Conservation (phyloP, 2,113 vertebrate genomes). For the Sapayoa aenigma region DNA sequence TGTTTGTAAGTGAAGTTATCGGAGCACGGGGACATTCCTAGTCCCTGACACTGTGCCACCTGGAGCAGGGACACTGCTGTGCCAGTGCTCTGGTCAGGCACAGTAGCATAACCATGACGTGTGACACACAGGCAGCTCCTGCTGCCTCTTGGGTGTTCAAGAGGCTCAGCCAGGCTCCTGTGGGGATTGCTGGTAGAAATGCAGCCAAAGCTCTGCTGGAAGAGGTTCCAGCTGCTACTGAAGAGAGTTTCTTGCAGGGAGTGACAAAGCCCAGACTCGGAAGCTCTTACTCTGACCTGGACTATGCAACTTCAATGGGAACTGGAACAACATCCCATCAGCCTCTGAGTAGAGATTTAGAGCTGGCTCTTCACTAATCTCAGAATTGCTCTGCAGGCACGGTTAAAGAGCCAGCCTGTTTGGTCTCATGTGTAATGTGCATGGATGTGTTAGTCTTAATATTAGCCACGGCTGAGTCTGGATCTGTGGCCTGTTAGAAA, state of each 20-base stretch:
- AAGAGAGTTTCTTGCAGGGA: not conserved
- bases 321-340: not conserved
- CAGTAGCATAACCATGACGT: not conserved
- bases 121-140: not conserved
- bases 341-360: not conserved
- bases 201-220: not conserved
- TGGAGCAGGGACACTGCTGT: not conserved
- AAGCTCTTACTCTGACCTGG: not conserved
- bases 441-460: not conserved
- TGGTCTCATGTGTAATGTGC: not conserved
- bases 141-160: not conserved
- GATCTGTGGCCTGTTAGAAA: not conserved
- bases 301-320: not conserved
- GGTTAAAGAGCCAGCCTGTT: not conserved
- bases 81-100: not conserved
- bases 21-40: not conserved
- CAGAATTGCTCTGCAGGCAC: not conserved
- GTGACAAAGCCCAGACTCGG: not conserved
- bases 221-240: not conserved
- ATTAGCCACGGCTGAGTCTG: not conserved
- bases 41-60: not conserved
- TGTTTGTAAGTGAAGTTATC: not conserved
- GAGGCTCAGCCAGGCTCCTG: not conserved
- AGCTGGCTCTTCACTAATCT: not conserved
- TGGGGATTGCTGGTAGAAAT: not conserved